Evolutionary conservation across 2,113 vertebrate genomes (phyloP), one percentile per base, ranked within the genome.

Genomic region (Columba livia): DNA sequence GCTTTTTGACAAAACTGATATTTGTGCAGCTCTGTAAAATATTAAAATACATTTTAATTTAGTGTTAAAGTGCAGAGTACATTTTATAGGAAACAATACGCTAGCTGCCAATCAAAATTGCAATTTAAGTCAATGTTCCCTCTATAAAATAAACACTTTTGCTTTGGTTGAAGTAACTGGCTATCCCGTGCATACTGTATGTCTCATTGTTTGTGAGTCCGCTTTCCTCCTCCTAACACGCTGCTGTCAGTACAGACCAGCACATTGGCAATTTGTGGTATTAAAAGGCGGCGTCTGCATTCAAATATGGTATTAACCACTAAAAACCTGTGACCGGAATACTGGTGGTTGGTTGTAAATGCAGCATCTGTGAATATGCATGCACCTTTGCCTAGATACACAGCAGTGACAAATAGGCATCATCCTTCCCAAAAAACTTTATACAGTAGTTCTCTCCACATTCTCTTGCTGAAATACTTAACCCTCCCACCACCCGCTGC

Each of bases 41-140:
- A 98, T 81, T 97, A 97, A 98, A 97, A 98, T 97, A 97, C 91
- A 96, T 96, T 96, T 98, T 96, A 94, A 95, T 97, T 97, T 97
- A 96, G 90, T 92, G 96, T 97, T 98, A 98, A 98, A 98, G 98
- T 98, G 98, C 98, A 97, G 97, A 98, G 97, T 98, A 98, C 95
- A 80, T 97, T 70, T 90, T 79, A 94, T 54, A 98, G 96, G 94
- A 97, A 97, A 92, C 75, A 50, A 94, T 51, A 82, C 2, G 53
- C 93, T 96, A 97, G 97, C 98, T 98, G 97, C 98, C 97, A 70
- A 93, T 92, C 78, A 57, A 54, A 88, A 92, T 32, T 11, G 44
- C 61, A 61, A 65, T 66, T 72, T 51, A 66, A 89, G 62, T 88
- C 70, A 26, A 40, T 24, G 84, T 58, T 65, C 53, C 82, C 58